phyloP scores from a whole-genome alignment of 2,113 vertebrate genomes.

The Phoenicopterus ruber region DNA sequence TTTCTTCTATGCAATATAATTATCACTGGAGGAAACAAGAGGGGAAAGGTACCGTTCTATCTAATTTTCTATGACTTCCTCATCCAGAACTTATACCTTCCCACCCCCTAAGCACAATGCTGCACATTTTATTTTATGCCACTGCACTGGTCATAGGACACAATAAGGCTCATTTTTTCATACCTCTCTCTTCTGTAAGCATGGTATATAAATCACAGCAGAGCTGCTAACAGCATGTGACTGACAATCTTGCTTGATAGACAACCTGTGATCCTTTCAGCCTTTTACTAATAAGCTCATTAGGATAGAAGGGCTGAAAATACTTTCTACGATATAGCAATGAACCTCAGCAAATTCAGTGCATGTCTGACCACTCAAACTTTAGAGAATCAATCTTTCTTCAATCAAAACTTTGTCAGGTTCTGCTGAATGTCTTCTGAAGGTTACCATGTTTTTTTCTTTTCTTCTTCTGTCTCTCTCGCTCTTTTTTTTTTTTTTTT shows the following conservation, averaged over 20 bases:
- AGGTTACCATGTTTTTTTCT: constrained; percentile 20
- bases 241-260: constrained; percentile 76
- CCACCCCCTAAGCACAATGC: not conserved
- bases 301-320: constrained; percentile 70
- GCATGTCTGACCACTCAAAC: constrained; percentile 76
- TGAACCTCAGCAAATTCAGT: constrained; percentile 75
- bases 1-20: constrained; percentile 53
- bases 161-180: constrained; percentile 57
- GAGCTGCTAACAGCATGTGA: constrained; percentile 74
- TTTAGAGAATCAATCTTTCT: constrained; percentile 79
- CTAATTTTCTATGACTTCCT: constrained; percentile 64
- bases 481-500: not conserved
- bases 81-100: constrained; percentile 34
- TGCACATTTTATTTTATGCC: constrained; percentile 61
- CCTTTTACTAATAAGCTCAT: constrained; percentile 84
- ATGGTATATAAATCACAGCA: constrained; percentile 67
- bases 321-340: constrained; percentile 71
- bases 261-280: constrained; percentile 79
- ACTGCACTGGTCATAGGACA: constrained; percentile 21
- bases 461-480: not conserved
- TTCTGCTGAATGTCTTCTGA: constrained; percentile 72
- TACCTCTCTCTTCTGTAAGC: constrained; percentile 46
- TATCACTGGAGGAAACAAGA: constrained; percentile 44
- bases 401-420: constrained; percentile 78
- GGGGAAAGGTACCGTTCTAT: not conserved